phyloP scores from a whole-genome alignment of 2,888 invertebrate genomes.

The Stenotaenia linearis region DNA sequence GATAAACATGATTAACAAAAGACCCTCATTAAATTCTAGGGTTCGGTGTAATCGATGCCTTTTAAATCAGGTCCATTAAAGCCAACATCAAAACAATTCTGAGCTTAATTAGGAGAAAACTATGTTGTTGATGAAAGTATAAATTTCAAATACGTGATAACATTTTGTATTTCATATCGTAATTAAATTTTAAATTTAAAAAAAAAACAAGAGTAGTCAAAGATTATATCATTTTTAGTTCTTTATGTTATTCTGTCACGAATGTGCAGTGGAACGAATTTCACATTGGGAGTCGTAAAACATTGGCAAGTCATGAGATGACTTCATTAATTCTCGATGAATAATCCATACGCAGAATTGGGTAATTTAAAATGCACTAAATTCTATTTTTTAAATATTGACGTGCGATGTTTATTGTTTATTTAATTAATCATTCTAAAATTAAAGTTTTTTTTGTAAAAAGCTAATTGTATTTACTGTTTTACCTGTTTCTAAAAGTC shows the following conservation, averaged over 20 bases:
- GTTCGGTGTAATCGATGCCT: neutral
- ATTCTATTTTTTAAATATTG: neutral
- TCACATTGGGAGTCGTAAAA: neutral
- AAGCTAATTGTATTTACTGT: too few species aligned
- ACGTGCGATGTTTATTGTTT: neutral
- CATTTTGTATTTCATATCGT: too few species aligned
- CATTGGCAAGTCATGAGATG: conserved; percentile 6
- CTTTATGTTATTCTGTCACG: neutral
- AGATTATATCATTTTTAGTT: neutral
- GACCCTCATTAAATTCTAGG: neutral
- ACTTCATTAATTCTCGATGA: conserved; percentile 11
- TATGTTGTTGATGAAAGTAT: too few species aligned
- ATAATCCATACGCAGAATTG: neutral
- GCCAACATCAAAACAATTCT: too few species aligned
- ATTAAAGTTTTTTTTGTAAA: too few species aligned
- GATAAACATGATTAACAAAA: neutral
- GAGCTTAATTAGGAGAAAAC: too few species aligned
- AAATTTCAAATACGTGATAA: too few species aligned
- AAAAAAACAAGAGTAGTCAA: too few species aligned
- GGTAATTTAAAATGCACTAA: neutral
- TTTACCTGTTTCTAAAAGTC: too few species aligned
- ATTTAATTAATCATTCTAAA: neutral
- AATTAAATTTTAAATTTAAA: too few species aligned
- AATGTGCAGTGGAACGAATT: neutral
- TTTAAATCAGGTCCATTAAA: neutral